phyloP scores from a whole-genome alignment of 1,140 invertebrate species.

The Calycopis cecrops region DNA sequence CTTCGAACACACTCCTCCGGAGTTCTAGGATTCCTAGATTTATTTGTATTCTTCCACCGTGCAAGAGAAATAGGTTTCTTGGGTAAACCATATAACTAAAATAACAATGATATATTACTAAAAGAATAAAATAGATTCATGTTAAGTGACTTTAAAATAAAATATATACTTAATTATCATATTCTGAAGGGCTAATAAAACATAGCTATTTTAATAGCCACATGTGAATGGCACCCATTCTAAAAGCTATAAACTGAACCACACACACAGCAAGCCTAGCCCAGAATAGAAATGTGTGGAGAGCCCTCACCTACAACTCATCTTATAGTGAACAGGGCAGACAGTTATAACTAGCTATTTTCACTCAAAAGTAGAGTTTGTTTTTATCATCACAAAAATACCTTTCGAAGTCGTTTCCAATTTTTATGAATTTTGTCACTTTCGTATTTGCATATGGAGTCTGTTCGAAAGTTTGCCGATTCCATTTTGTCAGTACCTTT shows the following conservation, averaged over 20 bases:
- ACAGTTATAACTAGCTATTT: no score
- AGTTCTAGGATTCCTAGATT: slow-evolving; percentile 28
- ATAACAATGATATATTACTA: background rate
- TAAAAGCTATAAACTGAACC: no score
- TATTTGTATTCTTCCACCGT: slow-evolving; percentile 47
- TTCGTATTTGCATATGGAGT: slow-evolving; percentile 33
- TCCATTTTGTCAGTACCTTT: slow-evolving; percentile 19
- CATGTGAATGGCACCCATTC: no score
- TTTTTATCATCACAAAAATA: slow-evolving; percentile 14
- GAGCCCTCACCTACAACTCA: no score
- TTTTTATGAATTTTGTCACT: slow-evolving; percentile 37
- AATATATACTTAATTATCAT: background rate
- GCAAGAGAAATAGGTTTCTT: slow-evolving; percentile 47
- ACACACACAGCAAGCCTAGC: no score
- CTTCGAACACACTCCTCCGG: slow-evolving; percentile 41
- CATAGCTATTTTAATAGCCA: no score
- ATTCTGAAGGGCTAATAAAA: background rate
- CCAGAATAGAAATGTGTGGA: no score
- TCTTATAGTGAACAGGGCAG: no score
- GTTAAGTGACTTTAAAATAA: background rate
- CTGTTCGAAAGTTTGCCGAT: slow-evolving; percentile 23
- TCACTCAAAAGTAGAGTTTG: background rate
- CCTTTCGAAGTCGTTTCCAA: slow-evolving; percentile 40
- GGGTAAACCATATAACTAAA: slow-evolving; percentile 43
- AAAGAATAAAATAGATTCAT: background rate